Base-by-base conservation (phyloP, 2,797 vertebrate species). In the Cynopterus sphinx region DNA sequence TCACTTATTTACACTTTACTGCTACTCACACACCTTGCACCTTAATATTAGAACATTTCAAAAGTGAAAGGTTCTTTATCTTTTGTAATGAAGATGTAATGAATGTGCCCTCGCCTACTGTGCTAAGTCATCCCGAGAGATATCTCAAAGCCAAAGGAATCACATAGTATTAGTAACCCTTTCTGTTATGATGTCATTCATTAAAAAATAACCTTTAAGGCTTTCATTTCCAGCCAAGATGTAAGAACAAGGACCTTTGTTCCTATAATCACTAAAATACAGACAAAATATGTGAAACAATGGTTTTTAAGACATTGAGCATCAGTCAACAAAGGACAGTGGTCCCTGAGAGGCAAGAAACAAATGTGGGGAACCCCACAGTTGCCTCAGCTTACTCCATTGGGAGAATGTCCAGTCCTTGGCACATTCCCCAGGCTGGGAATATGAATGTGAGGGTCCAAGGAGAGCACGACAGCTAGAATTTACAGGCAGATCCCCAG, bases 11-110 rank as follows among this genome's bases (percentile, higher is more conserved):
- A 92, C 0, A 19, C 39, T 24, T 95, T 77, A 39, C 6, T 17
- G 15, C 77, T 90, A 49, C 11, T 61, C 92, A 79, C 6, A 36
- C 12, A 2, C 51, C 67, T 63, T 70, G 31, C 53, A 92, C 59
- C 39, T 84, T 94, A 24, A 16, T 78, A 57, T 73, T 79, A 41
- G 26, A 84, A 81, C 16, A 73, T 57, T 95, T 70, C 28, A 4
- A 74, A 74, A 75, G 33, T 46, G 61, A 88, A 94, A 73, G 78
- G 28, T 41, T 68, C 61, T 90, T 67, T 83, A 67, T 67, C 70
- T 95, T 82, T 87, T 75, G 28, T 75, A 83, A 86, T 67, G 55
- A 89, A 55, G 53, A 67, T 31, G n/a, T 15, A 90, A 87, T 61
- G 22, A 77, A 49, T 46, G 88, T 28, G 49, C 26, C 51, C 33